Evolutionary conservation across 2,888 invertebrate genomes (phyloP), one percentile per base, ranked within the genome.

Genomic region (Drosophila stalkeri): DNA sequence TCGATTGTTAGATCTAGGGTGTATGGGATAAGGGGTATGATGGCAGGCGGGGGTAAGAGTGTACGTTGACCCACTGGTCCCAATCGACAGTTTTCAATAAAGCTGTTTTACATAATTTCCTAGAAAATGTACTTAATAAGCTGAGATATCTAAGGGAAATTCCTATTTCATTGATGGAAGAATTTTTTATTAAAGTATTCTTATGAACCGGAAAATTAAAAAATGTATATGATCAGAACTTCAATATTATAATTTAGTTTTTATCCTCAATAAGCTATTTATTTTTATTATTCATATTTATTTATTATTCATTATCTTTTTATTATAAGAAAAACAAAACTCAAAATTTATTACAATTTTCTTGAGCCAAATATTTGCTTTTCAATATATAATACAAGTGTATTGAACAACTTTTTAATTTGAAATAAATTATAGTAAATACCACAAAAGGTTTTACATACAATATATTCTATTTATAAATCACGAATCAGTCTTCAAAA

Each of bases 21-120:
- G 3, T 31, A n/a, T 27, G 18, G n/a, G 33, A 0, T 51, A 14
- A 23, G 4, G 23, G 2, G 27, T 16, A 2, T 0, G 47, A 3
- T 14, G 8, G 35, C 4, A 11, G 52, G 18, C 1, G 3, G 20
- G 11, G 2, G 11, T 2, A 7, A 0, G 27, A 6, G 27, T 6
- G 7, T 27, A 27, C 41, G 20, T 35, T 75, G 83, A 68, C 89
- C 84, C 33, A 81, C 64, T 89, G 55, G 49, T 67, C 87, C n/a
- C 52, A 72, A 68, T 80, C 35, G 37, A 16, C 9, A 20, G n/a
- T 11, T 39, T 54, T 55, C 37, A 52, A 64, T 57, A 51, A 49
- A 60, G 49, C 49, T 52, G 27, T 12, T 41, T 49, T 16, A 49
- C 23, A 23, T 6, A 12, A 35, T 37, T 37, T 27, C n/a, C 37